A percentile compares a stretch with the other conserved stretches of the same genome.
Evolutionary conservation across 2,888 invertebrate genomes (phyloP).

Genomic region (Unio pictorum): DNA sequence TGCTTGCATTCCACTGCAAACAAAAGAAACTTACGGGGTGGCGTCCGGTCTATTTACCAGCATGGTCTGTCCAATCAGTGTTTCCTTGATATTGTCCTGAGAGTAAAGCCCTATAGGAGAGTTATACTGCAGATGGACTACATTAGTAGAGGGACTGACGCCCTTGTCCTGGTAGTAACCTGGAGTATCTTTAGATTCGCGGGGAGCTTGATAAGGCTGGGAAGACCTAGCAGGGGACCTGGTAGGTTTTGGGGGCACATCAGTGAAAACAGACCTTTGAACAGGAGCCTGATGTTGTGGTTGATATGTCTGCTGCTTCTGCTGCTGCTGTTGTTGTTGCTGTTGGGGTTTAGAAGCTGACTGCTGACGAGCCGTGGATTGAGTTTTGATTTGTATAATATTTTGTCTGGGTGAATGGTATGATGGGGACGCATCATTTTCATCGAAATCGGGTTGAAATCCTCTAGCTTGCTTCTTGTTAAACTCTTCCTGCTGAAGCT

Average conservation of each 20-base stretch:
- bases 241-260: slow-evolving; percentile 35
- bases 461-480: not conserved
- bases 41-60: slow-evolving; percentile 5
- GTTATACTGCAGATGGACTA: slow-evolving; percentile 70
- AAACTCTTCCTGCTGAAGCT: slow-evolving; percentile 23
- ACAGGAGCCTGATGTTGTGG: slow-evolving; percentile 6
- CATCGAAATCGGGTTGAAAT: not conserved
- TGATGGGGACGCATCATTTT: too few species aligned
- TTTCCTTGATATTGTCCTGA: slow-evolving; percentile 62
- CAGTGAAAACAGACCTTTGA: slow-evolving; percentile 34
- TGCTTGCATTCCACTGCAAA: slow-evolving; percentile 4
- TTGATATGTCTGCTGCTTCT: too few species aligned
- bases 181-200: slow-evolving; percentile 25
- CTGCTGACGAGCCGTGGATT: slow-evolving; percentile 20
- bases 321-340: too few species aligned
- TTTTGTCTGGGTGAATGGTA: slow-evolving; percentile 24
- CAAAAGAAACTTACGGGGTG: slow-evolving; percentile 22
- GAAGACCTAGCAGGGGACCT: slow-evolving; percentile 10
- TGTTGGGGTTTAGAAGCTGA: slow-evolving; percentile 7
- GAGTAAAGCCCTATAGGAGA: slow-evolving; percentile 70
- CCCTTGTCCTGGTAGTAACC: slow-evolving; percentile 16
- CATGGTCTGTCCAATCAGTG: slow-evolving; percentile 61
- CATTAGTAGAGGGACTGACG: slow-evolving; percentile 41
- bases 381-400: slow-evolving; percentile 23
- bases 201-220: slow-evolving; percentile 16